Percentiles rank a stretch among this genome's conserved stretches.
These are phyloP conservation scores for Suncus etruscus DNA, from an alignment of 2,113 vertebrate genomes.

Conservation along the genomic window DNA sequence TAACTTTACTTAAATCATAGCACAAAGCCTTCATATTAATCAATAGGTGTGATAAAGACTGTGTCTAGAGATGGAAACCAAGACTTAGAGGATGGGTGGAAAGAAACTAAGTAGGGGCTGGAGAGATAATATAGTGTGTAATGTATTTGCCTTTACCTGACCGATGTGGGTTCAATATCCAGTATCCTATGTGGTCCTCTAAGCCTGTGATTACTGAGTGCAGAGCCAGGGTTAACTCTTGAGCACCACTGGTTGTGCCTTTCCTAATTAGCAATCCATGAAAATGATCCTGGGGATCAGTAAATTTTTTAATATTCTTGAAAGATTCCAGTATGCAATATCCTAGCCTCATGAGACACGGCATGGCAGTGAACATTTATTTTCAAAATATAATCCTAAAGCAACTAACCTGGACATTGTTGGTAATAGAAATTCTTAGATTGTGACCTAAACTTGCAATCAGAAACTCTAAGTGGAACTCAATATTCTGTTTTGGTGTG, in stretches of 20 bases:
- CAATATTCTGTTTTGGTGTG: not conserved
- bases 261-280: not conserved
- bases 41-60: slow-evolving; percentile 15
- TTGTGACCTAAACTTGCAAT: not conserved
- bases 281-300: not conserved
- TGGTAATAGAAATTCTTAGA: not conserved
- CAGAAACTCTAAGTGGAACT: not conserved
- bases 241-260: too few species aligned
- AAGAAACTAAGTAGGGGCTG: too few species aligned
- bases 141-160: too few species aligned
- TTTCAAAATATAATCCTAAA: not conserved
- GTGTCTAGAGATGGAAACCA: not conserved
- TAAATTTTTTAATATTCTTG: not conserved
- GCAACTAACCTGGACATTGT: not conserved
- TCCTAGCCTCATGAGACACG: not conserved
- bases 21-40: slow-evolving; percentile 48
- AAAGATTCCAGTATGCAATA: not conserved
- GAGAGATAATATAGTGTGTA: too few species aligned
- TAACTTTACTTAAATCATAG: slow-evolving; percentile 8
- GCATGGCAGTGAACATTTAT: not conserved
- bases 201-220: too few species aligned
- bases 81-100: not conserved
- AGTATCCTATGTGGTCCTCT: too few species aligned
- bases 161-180: too few species aligned
- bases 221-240: too few species aligned